Base-by-base conservation (phyloP, 2,113 vertebrate species). In the Elaphurus davidianus region DNA sequence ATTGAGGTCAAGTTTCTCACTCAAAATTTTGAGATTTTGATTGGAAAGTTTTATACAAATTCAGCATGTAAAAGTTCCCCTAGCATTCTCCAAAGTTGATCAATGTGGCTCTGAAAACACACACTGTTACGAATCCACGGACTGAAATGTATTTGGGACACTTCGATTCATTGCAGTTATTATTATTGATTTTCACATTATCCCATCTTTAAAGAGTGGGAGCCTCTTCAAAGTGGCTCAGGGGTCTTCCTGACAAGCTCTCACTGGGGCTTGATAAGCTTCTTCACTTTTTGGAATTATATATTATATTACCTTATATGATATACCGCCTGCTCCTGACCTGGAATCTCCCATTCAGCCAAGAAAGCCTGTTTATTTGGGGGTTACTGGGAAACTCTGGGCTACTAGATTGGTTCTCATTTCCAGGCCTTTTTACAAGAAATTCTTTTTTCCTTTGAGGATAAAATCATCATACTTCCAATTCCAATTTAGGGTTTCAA, bases 261-360 rank as follows among this genome's bases (percentile, higher is more conserved):
- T 33, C 5, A 1, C 3, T n/a, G 10, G 33, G 3, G 3, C 28
- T 0, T 33, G 40, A 17, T 0, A 5, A 12, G 23, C 6, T 3
- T 28, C 81, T 55, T 62, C 54, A 19, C 9, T 74, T 27, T 90
- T 10, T 28, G 27, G 74, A 60, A 27, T 59, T 43, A 25, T 5
- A 28, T 17, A 9, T 47, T 2, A 52, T 12, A 52, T 21, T 50
- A 19, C 21, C 6, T 82, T 54, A 62, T 23, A 17, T 85, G 36
- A 78, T 0, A 5, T 19, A 12, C 17, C 9, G 10, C 30, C 62
- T 50, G 30, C 47, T 62, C 28, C 84, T 76, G 36, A 33, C 28
- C 12, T 36, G 43, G 50, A 19, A 16, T 7, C 60, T 33, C 28
- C 36, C 50, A 5, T 11, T 78, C 28, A 17, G 40, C 30, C 36